Base-by-base conservation (phyloP, 1,140 invertebrate species). In the Lepidurus arcticus region DNA sequence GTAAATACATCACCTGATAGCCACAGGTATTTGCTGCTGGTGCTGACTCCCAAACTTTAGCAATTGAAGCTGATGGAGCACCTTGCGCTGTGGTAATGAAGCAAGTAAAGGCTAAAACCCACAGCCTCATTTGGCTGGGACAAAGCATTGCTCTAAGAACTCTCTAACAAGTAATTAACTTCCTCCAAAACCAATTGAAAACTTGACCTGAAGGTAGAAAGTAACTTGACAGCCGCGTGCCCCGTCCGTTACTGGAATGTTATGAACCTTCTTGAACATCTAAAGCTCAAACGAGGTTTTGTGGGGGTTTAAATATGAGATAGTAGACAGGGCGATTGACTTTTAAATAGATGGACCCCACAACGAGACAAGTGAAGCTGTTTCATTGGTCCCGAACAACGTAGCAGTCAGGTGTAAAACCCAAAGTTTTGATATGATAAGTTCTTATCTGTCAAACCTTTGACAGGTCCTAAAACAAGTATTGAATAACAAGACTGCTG, bases 331-430 rank as follows among this genome's bases (percentile, higher is more conserved):
- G 53, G n/a, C 21, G 53, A 65, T 65, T 65, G 7, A 21, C 47
- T 65, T 65, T 65, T 65, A 16, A 65, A 21, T 65, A 65, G 53
- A 65, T 65, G 53, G 53, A 21, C 16, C 53, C 53, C 53, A 21
- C 53, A 65, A 13, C 16, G 3, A 13, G 53, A 65, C 53, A 65
- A 65, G 53, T 65, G 13, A 65, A 65, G 53, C 53, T 65, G 53
- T 65, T 65, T 21, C 53, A 9, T 7, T 65, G 53, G 16, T n/a
- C 6, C 16, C 21, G 13, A 21, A 21, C 53, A 65, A 21, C 53
- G 53, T 65, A 16, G 53, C 34, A 65, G 53, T 65, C 53, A 65
- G 53, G 53, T 65, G 53, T 21, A 65, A 65, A 65, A n/a, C 53
- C 21, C 5, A 21, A 16, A 65, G 21, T 16, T n/a, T 65, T 7